Percentiles rank a stretch among this genome's conserved stretches.
phyloP scores from a whole-genome alignment of 2,888 invertebrate species.

The Sarcophaga caerulescens region DNA sequence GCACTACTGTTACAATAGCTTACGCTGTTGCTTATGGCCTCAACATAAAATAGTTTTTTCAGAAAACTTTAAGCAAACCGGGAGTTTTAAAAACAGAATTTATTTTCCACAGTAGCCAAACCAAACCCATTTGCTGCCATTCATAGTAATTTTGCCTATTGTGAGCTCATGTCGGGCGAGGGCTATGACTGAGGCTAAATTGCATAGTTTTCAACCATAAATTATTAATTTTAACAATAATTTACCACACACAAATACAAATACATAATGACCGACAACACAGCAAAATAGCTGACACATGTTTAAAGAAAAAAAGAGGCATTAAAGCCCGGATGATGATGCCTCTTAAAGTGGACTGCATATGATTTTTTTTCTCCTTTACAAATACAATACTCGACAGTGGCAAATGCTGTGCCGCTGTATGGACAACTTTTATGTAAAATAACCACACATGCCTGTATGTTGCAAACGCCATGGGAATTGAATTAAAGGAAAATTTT shows the following conservation, averaged over 20 bases:
- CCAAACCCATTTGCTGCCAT: neutral
- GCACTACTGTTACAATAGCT: neutral
- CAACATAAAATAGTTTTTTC: neutral
- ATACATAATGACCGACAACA: constrained; percentile 45
- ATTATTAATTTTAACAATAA: constrained; percentile 64
- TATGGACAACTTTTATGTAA: neutral
- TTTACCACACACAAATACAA: constrained; percentile 40
- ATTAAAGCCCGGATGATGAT: neutral
- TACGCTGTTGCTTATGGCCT: neutral
- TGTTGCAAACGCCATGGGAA: constrained; percentile 13
- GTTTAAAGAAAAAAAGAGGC: neutral
- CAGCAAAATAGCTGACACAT: constrained; percentile 35
- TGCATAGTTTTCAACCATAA: constrained; percentile 39
- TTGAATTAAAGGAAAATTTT: neutral
- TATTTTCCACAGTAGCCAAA: constrained; percentile 39
- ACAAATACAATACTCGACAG: no score
- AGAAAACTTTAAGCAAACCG: neutral
- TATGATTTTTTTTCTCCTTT: no score
- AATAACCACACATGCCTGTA: constrained; percentile 27
- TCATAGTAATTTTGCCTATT: constrained; percentile 16
- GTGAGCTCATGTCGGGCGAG: constrained; percentile 1
- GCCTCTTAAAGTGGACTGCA: no score
- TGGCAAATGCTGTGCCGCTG: no score
- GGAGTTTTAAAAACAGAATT: constrained; percentile 33
- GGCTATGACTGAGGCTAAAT: constrained; percentile 52